A percentile compares a stretch with the other conserved stretches of the same genome.
These are phyloP conservation scores for Gephyroberyx darwinii DNA, from an alignment of 2,797 vertebrate species.

Conservation along the genomic window DNA sequence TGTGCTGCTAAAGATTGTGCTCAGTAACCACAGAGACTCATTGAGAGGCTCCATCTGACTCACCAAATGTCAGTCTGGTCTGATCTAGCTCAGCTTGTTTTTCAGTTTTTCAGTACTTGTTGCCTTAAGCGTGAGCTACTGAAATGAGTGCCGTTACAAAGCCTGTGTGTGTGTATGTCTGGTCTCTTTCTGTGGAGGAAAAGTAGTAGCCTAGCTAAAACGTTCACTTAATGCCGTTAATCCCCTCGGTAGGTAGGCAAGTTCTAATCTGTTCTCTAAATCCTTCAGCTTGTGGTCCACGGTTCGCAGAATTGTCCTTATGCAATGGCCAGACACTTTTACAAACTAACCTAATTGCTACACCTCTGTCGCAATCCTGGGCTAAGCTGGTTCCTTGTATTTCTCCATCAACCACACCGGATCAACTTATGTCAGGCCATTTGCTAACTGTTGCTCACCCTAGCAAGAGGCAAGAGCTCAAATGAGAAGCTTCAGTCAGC, in stretches of 20 bases:
- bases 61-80: conserved; percentile 52
- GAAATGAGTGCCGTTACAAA: conserved; percentile 21
- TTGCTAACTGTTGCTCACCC: not conserved
- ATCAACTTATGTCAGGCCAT: not conserved
- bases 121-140: conserved; percentile 13
- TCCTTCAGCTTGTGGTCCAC: conserved; percentile 44
- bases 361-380: conserved; percentile 28
- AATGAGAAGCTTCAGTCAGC: conserved; percentile 10
- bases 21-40: conserved; percentile 19
- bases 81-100: conserved; percentile 37
- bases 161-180: not conserved
- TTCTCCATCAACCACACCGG: not conserved
- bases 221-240: conserved; percentile 33
- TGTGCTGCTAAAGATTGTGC: conserved; percentile 32
- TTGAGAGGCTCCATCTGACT: conserved; percentile 29
- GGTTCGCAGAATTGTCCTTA: conserved; percentile 30
- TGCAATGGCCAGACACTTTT: conserved; percentile 17
- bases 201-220: conserved; percentile 8
- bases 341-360: conserved; percentile 34
- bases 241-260: conserved; percentile 22
- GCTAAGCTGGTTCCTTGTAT: conserved; percentile 4
- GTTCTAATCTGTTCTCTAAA: conserved; percentile 23
- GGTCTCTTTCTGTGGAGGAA: conserved; percentile 26
- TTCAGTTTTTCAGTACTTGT: conserved; percentile 33
- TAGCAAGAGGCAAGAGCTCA: not conserved